Evolutionary conservation across 2,888 invertebrate genomes (phyloP).

Genomic region (Plebejus anna): DNA sequence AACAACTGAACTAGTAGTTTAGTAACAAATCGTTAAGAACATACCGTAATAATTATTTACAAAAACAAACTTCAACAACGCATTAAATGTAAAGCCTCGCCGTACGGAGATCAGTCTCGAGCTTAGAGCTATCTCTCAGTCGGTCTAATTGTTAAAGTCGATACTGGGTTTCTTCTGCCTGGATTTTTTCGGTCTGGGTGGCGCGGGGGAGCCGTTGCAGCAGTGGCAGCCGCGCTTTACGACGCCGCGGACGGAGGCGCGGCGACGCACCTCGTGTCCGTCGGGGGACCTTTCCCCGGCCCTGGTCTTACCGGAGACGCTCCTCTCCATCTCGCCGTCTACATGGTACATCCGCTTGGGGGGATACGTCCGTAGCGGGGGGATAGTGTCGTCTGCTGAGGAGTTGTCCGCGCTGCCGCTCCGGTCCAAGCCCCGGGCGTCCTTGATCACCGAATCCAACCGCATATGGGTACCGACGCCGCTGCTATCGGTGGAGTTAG

Average conservation of each 20-base stretch:
- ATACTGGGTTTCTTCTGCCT: constrained; percentile 55
- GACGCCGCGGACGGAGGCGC: constrained; percentile 74
- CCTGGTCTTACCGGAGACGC: constrained; percentile 63
- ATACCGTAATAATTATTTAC: constrained; percentile 61
- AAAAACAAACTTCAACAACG: constrained; percentile 67
- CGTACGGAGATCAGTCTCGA: constrained; percentile 30
- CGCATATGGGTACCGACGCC: constrained; percentile 61
- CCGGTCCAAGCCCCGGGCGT: constrained; percentile 56
- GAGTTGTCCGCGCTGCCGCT: constrained; percentile 57
- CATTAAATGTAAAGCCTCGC: constrained; percentile 46
- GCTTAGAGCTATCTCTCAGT: constrained; percentile 55
- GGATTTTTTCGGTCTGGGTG: constrained; percentile 71
- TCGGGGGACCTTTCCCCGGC: constrained; percentile 54
- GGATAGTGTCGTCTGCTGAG: constrained; percentile 57
- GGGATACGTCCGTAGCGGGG: constrained; percentile 66
- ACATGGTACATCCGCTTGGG: constrained; percentile 52
- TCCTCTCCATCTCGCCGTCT: constrained; percentile 58
- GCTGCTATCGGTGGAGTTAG: constrained; percentile 67
- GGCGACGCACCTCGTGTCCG: constrained; percentile 49
- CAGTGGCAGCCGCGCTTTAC: constrained; percentile 82
- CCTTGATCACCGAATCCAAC: constrained; percentile 72
- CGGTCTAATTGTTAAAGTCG: constrained; percentile 49
- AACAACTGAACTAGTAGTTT: constrained; percentile 45
- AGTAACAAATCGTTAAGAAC: constrained; percentile 35
- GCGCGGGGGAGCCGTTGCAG: constrained; percentile 79